phyloP scores from a whole-genome alignment of 2,888 invertebrate species.

The Gnatocerus cornutus region DNA sequence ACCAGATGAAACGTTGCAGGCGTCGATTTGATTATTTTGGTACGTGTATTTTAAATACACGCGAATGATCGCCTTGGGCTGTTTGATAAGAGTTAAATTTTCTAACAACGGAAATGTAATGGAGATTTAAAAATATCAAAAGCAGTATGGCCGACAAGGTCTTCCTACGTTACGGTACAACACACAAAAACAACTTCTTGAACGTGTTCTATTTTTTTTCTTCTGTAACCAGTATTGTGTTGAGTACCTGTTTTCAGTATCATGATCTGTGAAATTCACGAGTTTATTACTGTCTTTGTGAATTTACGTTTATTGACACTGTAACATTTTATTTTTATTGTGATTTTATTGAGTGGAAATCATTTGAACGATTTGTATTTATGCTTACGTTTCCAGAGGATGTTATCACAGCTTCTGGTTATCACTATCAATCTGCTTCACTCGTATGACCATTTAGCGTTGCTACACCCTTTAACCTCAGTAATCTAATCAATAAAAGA shows the following conservation, averaged over 20 bases:
- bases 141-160: slow-evolving; percentile 6
- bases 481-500: slow-evolving; percentile 30
- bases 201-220: not conserved
- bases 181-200: not conserved
- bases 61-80: slow-evolving; percentile 28
- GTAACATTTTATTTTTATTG: slow-evolving; percentile 1
- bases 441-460: not conserved
- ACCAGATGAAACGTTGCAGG: slow-evolving; percentile 13
- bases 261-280: slow-evolving; percentile 6
- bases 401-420: too few species aligned
- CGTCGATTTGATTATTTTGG: slow-evolving; percentile 18
- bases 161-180: slow-evolving; percentile 2
- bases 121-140: slow-evolving; percentile 3
- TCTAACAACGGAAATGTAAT: slow-evolving; percentile 1
- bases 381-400: too few species aligned
- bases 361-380: not conserved
- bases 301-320: slow-evolving; percentile 11
- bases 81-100: slow-evolving; percentile 24
- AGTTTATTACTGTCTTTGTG: slow-evolving; percentile 13
- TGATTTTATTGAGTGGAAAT: slow-evolving; percentile 7
- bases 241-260: slow-evolving; percentile 8
- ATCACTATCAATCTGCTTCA: too few species aligned
- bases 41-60: slow-evolving; percentile 15
- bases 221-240: not conserved
- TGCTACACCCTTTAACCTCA: slow-evolving; percentile 16